Evolutionary conservation across 2,888 invertebrate species (phyloP).

Genomic region (Drosophila pseudotalamancana): DNA sequence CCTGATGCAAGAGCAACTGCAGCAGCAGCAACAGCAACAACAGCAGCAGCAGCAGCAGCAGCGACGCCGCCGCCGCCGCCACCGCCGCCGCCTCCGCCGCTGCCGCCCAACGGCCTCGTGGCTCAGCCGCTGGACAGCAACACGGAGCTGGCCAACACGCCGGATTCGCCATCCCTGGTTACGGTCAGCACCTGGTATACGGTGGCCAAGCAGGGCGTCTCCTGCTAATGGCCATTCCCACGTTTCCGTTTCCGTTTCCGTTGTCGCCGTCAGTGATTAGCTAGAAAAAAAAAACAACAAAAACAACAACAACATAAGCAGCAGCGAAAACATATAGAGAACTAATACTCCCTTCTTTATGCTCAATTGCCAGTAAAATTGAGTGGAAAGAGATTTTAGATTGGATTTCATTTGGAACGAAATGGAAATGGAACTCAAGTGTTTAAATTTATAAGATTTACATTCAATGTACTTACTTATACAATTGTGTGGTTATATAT

Average conservation of each 20-base stretch:
- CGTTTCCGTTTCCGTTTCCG: constrained; percentile 6
- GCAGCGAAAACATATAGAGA: background rate
- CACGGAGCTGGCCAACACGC: constrained; percentile 61
- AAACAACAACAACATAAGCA: background rate
- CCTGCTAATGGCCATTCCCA: constrained; percentile 78
- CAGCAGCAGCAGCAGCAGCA: constrained; percentile 19
- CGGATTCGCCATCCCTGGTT: constrained; percentile 84
- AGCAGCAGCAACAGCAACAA: constrained; percentile 17
- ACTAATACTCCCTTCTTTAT: constrained; percentile 2
- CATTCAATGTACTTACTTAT: constrained; percentile 33
- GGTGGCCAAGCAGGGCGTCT: constrained; percentile 84
- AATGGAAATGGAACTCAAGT: constrained; percentile 15
- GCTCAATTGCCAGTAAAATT: background rate
- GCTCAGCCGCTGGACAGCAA: background rate
- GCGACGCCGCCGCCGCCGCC: constrained; percentile 9
- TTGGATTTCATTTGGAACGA: background rate
- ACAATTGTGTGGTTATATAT: constrained; percentile 12
- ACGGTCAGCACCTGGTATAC: constrained; percentile 84
- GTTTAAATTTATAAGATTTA: constrained; percentile 41
- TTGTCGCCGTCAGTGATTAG: constrained; percentile 36
- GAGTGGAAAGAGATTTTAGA: background rate
- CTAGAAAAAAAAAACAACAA: background rate
- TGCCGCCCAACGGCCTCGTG: constrained; percentile 15
- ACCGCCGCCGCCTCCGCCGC: constrained; percentile 15
- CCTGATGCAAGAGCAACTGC: constrained; percentile 21